Percentiles rank a stretch among this genome's conserved stretches.
phyloP scores from a whole-genome alignment of 2,113 vertebrate species.

The Anolis carolinensis region DNA sequence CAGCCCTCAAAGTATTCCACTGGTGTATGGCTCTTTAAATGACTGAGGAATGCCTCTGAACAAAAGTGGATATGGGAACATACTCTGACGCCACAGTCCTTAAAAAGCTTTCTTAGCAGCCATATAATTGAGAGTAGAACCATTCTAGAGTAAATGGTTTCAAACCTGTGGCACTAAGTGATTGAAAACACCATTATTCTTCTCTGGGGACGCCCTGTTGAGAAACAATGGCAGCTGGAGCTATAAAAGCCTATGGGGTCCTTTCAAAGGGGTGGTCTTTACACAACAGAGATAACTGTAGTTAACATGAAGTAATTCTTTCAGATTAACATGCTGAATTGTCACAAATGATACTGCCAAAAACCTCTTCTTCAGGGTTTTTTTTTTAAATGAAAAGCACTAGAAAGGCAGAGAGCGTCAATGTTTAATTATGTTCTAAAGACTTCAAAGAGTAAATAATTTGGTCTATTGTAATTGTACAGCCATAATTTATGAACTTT shows the following conservation, averaged over 20 bases:
- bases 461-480: constrained; percentile 4
- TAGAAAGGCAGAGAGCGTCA: constrained; percentile 15
- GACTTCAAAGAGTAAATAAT: constrained; percentile 21
- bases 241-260: constrained; percentile 63
- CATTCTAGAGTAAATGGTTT: constrained; percentile 9
- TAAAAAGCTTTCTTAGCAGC: background rate
- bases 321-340: constrained; percentile 51
- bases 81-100: background rate
- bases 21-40: constrained; percentile 52
- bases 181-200: background rate
- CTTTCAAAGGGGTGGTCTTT: constrained; percentile 52
- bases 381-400: background rate
- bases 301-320: constrained; percentile 56
- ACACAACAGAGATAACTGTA: constrained; percentile 62
- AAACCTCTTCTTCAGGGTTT: background rate
- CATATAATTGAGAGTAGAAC: constrained; percentile 6
- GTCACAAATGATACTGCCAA: constrained; percentile 49
- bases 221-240: background rate
- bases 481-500: constrained; percentile 37
- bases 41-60: constrained; percentile 5
- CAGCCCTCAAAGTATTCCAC: constrained; percentile 55
- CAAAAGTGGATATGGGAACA: background rate
- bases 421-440: constrained; percentile 11
- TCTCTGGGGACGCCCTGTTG: constrained; percentile 3
- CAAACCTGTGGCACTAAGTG: background rate